phyloP scores from a whole-genome alignment of 2,888 invertebrate species.

The Epistrophe eligans region DNA sequence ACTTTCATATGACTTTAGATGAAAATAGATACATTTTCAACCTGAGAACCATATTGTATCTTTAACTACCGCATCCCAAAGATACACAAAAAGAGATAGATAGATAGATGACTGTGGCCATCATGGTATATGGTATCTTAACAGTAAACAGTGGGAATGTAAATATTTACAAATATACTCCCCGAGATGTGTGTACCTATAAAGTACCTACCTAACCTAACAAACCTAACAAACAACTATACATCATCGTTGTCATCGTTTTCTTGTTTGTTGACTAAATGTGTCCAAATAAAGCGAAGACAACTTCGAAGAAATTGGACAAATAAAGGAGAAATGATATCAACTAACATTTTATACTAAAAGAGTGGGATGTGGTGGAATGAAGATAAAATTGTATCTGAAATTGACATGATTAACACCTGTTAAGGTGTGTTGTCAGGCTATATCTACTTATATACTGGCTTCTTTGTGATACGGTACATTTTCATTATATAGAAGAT shows the following conservation, averaged over 20 bases:
- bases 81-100: background rate
- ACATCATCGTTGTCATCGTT: background rate
- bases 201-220: background rate
- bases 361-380: slow-evolving; percentile 4
- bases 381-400: slow-evolving; percentile 26
- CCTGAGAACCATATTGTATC: slow-evolving; percentile 9
- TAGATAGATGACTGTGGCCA: background rate
- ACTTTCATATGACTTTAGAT: slow-evolving; percentile 35
- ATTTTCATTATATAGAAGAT: background rate
- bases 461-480: slow-evolving; percentile 8
- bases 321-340: slow-evolving; percentile 60
- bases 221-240: background rate
- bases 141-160: slow-evolving; percentile 51
- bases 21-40: slow-evolving; percentile 38
- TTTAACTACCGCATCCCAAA: slow-evolving; percentile 10
- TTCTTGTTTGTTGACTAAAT: slow-evolving; percentile 49
- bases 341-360: background rate
- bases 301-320: slow-evolving; percentile 60
- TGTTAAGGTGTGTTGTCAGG: slow-evolving; percentile 45
- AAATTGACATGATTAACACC: slow-evolving; percentile 70
- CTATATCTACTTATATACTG: background rate
- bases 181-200: background rate
- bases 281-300: slow-evolving; percentile 50
- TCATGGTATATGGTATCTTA: slow-evolving; percentile 23
- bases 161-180: slow-evolving; percentile 61